Evolutionary conservation across 2,797 vertebrate genomes (phyloP).

Genomic region (Sebastes paucispinis): DNA sequence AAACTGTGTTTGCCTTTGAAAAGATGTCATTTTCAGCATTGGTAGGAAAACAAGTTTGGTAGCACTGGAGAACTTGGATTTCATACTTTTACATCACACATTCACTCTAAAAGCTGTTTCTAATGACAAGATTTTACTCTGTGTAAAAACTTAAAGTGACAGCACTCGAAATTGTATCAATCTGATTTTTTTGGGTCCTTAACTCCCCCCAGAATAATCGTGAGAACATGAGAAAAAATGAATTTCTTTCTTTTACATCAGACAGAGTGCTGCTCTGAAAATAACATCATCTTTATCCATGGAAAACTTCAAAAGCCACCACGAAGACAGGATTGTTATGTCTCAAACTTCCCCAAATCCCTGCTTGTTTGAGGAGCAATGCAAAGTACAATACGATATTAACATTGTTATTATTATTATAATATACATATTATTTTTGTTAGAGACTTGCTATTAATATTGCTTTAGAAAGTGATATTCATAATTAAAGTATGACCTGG

Average conservation of each 20-base stretch:
- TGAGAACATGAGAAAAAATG: conserved; percentile 34
- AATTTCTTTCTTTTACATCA: conserved; percentile 68
- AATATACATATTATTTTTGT: background rate
- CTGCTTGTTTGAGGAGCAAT: conserved; percentile 1
- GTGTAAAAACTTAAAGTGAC: conserved; percentile 50
- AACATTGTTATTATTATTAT: background rate
- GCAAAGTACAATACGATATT: background rate
- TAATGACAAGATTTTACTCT: conserved; percentile 47
- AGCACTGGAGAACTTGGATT: conserved; percentile 45
- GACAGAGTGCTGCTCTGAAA: conserved; percentile 40
- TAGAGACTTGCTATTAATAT: background rate
- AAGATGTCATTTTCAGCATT: conserved; percentile 37
- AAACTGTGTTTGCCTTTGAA: conserved; percentile 26
- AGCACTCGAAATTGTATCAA: conserved; percentile 52
- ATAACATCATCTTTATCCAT: conserved; percentile 45
- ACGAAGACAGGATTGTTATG: conserved; percentile 18
- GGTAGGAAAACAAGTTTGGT: conserved; percentile 35
- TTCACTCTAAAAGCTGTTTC: conserved; percentile 42
- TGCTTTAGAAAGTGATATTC: background rate
- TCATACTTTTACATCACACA: conserved; percentile 61
- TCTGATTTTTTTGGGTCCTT: conserved; percentile 17
- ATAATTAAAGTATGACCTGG: background rate
- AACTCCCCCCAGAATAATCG: conserved; percentile 45
- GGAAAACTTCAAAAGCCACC: conserved; percentile 47
- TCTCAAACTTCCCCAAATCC: conserved; percentile 5